Base-by-base conservation (phyloP, 2,113 vertebrate genomes). In the Otolemur garnettii region DNA sequence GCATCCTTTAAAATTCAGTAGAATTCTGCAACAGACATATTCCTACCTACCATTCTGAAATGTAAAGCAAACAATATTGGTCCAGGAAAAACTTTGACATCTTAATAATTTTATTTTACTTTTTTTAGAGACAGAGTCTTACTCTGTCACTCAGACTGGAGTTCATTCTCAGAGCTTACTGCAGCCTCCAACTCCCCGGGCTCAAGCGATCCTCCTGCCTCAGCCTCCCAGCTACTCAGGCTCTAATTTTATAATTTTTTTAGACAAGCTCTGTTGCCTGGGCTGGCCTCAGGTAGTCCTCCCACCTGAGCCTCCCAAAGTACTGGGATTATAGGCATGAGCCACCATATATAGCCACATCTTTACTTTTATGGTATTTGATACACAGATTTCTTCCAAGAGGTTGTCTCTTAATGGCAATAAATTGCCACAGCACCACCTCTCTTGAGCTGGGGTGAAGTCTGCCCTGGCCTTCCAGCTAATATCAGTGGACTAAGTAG, bases 21-120 rank as follows among this genome's bases (percentile, higher is more conserved):
- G 19, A 57, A 77, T 77, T 18, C 26, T 60, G 10, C 55, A 82
- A 3, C 30, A 71, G 42, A 66, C 35, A 5, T 62, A 24, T 7
- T 94, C 68, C 28, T 55, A 64, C 75, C 14, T 90, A 78, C 79
- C 57, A 24, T 57, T 95, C 92, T 89, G 55, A 95, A 91, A 90
- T 84, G 64, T 78, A 91, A 53, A 94, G 75, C 21, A 62, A 90
- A 84, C 38, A 86, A 66, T 91, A 86, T 68, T 83, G 35, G 11
- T 87, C 45, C 55, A 55, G 35, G 64, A 72, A 78, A 86, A 57
- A 69, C 72, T 59, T 68, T 88, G 74, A 74, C 68, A 55, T 50
- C 26, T 64, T 64, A 28, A 28, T 64, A 28, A 64, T 64, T 64
- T 64, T 64, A 64, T 26, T 64, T 64, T 64, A 28, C 26, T 64